Conservation (phyloP, 2,113 vertebrate genomes). For the Thryonomys swinderianus region DNA sequence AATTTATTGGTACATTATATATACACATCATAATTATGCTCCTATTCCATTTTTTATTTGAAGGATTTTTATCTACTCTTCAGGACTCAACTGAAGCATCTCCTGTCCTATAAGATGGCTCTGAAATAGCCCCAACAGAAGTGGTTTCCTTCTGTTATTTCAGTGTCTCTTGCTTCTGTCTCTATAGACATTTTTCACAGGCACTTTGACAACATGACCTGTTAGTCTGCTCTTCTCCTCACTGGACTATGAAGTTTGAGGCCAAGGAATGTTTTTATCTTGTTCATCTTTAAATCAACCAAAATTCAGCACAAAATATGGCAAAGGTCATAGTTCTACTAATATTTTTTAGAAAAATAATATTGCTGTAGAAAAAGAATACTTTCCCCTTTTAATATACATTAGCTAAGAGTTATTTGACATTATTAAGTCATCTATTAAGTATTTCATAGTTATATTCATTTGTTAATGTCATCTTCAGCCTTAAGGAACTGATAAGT, state of each 20-base stretch:
- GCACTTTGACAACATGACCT: neutral
- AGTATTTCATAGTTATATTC: neutral
- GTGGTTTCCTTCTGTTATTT: neutral
- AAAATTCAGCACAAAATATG: neutral
- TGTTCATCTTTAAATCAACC: constrained; percentile 35
- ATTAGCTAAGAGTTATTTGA: neutral
- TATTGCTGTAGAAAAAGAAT: neutral
- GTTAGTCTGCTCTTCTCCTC: neutral
- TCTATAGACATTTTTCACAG: neutral
- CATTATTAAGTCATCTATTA: neutral
- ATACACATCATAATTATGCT: no score
- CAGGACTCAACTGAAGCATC: neutral
- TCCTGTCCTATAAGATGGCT: neutral
- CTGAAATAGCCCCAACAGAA: neutral
- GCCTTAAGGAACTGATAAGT: neutral
- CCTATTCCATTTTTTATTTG: no score
- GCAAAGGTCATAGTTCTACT: neutral
- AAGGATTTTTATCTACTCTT: neutral
- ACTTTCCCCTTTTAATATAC: neutral
- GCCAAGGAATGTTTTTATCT: neutral
- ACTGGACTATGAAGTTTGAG: neutral
- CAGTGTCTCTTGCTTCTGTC: neutral
- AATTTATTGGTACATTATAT: no score
- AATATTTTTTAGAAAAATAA: constrained; percentile 31
- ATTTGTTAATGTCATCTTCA: neutral